Base-by-base conservation (phyloP, 2,113 vertebrate species). In the Meleagris gallopavo region DNA sequence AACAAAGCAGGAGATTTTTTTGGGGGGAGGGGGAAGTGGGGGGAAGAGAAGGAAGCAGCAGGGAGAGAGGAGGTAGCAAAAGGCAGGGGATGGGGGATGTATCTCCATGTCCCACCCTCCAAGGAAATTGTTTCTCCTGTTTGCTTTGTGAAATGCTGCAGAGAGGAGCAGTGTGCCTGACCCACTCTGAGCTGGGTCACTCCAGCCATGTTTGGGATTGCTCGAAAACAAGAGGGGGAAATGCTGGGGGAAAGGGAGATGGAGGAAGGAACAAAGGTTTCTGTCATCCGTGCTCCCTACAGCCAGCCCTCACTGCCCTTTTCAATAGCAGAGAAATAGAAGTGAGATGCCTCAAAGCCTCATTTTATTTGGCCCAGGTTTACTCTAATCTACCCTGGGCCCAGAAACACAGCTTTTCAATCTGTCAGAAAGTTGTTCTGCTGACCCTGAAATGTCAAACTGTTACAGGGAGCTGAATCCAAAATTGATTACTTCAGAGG, bases 361-460 rank as follows among this genome's bases (percentile, higher is more conserved):
- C 88, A 75, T 96, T 96, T 96, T 94, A 92, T 91, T 94, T 95
- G 95, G 86, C 91, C 84, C n/a, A 46, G 82, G 83, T 95, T 96
- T 96, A 92, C 93, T 92, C 72, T 95, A 94, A 96, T 94, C 88
- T 95, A 95, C 85, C 62, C 64, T 48, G 61, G 91, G 82, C 88
- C 91, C 73, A 89, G 93, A 78, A 95, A 94, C 76, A 64, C 29
- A 76, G 93, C 75, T 97, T 97, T 97, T 96, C 96, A 95, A 97
- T 96, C 95, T 97, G 74, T 93, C 79, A 86, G 75, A 92, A 95
- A 93, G 96, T 95, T 95, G 94, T 94, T 95, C 96, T 75, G 94
- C 91, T 97, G 97, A 97, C 96, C 97, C 93, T 95, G 95, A 97
- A 95, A 97, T 97, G 96, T 97, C 97, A 97, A 96, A 93, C 82